Evolutionary conservation across 2,797 vertebrate species (phyloP), one percentile per base, ranked within the genome.

Genomic region (Schizopygopsis pylzovi): DNA sequence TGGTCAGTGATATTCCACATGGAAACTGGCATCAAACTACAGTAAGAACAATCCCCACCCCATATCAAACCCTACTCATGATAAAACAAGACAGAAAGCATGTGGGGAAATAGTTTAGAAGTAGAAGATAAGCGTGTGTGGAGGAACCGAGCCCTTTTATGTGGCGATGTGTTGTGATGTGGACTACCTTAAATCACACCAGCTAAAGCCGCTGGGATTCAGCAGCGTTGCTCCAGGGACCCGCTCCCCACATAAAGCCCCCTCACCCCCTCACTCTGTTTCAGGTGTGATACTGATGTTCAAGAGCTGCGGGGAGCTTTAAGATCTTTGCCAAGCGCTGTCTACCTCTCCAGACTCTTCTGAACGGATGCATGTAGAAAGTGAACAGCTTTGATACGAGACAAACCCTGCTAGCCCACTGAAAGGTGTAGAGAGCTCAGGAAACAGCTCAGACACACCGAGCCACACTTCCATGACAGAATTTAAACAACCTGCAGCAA

Each of bases 291-390:
- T 68, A 68, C 84, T 77, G 49, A 73, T 70, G 81, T 75, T 84
- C 77, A 49, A 86, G 68, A 79, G 71, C 65, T 81, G 72, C 81
- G n/a, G 28, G 63, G 81, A 61, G 63, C 73, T 80, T 81, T 81
- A 85, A 83, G 71, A 87, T 85, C 82, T 86, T 75, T 73, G 79
- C 79, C 65, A 83, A 72, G 59, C 45, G 25, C 68, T 33, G 47
- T 85, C 65, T 85, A 76, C 63, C 20, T 87, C 70, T 52, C 56
- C 22, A 78, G 84, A 82, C 83, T 81, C 71, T 71, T 63, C 45
- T 15, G 68, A 49, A 25, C 77, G 28, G 47, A 79, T 63, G 47
- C 47, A n/a, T 80, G 70, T 85, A 59, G 70, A 84, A 39, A 82
- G 80, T 68, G 54, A 65, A 52, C 20, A 20, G 68, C 82, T 89